Evolutionary conservation across 2,113 vertebrate species (phyloP), one percentile per base, ranked within the genome.

Genomic region (Cheirogaleus medius): DNA sequence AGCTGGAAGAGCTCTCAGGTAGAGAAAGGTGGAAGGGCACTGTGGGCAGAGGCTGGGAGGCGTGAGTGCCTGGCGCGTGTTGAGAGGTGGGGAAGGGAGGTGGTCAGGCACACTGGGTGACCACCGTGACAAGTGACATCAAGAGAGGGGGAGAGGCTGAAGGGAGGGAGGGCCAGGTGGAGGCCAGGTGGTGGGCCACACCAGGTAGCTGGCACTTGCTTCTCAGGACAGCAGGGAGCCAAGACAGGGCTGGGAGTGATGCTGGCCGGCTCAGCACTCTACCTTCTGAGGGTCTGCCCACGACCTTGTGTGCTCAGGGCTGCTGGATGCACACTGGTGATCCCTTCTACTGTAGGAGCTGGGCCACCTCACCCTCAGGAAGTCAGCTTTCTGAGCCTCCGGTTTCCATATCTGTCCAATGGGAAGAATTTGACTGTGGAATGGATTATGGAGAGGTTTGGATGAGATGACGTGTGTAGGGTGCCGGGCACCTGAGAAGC

Each of bases 341-440:
- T 18, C 39, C 7, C 34, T 44, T 42, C 25, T 39, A 5, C 37
- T 63, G 42, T n/a, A 47, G 56, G 34, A n/a, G 29, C 21, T 17
- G n/a, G 29, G n/a, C 52, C 29, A 7, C 25, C 27, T 63, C 25
- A 56, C 18, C n/a, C 14, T n/a, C 60, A 0, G 27, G 58, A 0
- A 42, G 47, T 68, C 4, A 3, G n/a, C 39, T 10, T 87, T 66
- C 81, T 64, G 60, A 73, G 86, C 82, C 96, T 97, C 87, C 87
- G 49, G 73, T 97, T 83, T 93, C 60, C 68, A 56, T 3, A 5
- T 78, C 88, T 74, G 81, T 94, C 17, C 18, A n/a, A 7, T 60
- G 90, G 92, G 49, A 44, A 74, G 83, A 44, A 13, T 39, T 34
- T 3, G 17, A 34, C 8, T 14, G 9, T 27, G 2, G 20, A 20